Base-by-base conservation (phyloP, 2,888 invertebrate species). In the Eurytoma adleriae region DNA sequence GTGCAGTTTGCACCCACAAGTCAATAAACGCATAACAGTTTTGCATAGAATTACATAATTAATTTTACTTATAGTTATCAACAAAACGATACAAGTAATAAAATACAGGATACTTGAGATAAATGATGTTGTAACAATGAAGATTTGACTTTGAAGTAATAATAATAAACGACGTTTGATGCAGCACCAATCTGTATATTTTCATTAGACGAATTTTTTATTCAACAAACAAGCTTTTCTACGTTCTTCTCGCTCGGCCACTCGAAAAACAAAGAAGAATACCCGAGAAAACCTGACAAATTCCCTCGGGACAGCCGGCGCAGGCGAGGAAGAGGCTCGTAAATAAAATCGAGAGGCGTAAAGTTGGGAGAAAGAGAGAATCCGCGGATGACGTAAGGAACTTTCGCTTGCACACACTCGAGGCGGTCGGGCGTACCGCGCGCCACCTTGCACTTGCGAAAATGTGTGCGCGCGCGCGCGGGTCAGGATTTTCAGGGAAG, bases 381-480 rank as follows among this genome's bases (percentile, higher is more conserved):
- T 74, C 79, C 72, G 79, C 64, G 71, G 80, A 73, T 88, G 87
- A 87, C 87, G 87, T 86, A 87, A 88, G 85, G 84, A 77, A 89
- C 88, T 89, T 89, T 89, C 88, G 86, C 89, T 87, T 84, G 85
- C 84, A 84, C 62, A n/a, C 16, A n/a, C 16, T 62, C 27, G 56
- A 27, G 30, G 54, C 14, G 16, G n/a, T 56, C 27, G 56, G 30
- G 52, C 18, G 62, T 13, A 84, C 79, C 81, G 57, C 71, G 79
- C 83, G 84, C 85, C 84, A 87, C 87, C 87, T 88, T 88, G 89
- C 87, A 88, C 88, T 89, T 88, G 86, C 82, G 68, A 79, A 76
- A 82, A 82, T 78, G 70, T 40, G 40, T 40, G 40, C 10, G 71
- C n/a, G 30, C 20, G 52, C 56, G 56, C 79, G 69, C 71, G 78